Base-by-base conservation (phyloP, 1,140 invertebrate genomes). In the Drosophila lini region DNA sequence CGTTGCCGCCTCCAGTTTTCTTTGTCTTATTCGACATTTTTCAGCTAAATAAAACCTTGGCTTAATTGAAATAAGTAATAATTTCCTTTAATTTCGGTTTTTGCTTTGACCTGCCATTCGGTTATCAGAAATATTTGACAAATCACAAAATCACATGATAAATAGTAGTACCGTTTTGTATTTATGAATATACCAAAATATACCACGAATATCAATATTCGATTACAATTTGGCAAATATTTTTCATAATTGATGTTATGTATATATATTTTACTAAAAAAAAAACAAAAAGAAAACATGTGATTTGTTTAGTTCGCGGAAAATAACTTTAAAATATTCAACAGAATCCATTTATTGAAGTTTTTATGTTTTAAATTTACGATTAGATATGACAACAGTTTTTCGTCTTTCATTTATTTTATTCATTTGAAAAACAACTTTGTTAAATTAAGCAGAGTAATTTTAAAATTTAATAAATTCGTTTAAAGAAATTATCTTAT, bases 141-240 rank as follows among this genome's bases (percentile, higher is more conserved):
- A 58, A 60, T 77, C 67, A 77, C 65, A 57, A 86, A 53, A 80
- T 86, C 83, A 86, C 84, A 88, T 86, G 83, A 86, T 86, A 58
- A 55, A 11, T 45, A 32, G 59, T 60, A 28, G 9, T 34, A 67
- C 65, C 65, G 22, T 53, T 15, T 15, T 6, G 4, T 0, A 28
- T 1, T 1, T 4, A 32, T 0, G 13, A 28, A 68, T 19, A 68
- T 68, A 68, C 65, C 11, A n/a, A n/a, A 68, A 42, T 5, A 41
- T 61, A 63, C 28, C 15, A 10, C 7, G 6, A 40, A 22, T 25
- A 40, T 8, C 9, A 56, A 56, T 53, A 76, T 47, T 59, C 53
- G 38, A 76, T 56, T 34, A 19, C 15, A n/a, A 28, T 13, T 44
- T 22, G 42, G 5, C 5, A 13, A 13, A 13, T 5, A 7, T 7